A percentile compares a stretch with the other conserved stretches of the same genome.
Conservation (phyloP, 2,113 vertebrate genomes). For the Pithys albifrons region DNA sequence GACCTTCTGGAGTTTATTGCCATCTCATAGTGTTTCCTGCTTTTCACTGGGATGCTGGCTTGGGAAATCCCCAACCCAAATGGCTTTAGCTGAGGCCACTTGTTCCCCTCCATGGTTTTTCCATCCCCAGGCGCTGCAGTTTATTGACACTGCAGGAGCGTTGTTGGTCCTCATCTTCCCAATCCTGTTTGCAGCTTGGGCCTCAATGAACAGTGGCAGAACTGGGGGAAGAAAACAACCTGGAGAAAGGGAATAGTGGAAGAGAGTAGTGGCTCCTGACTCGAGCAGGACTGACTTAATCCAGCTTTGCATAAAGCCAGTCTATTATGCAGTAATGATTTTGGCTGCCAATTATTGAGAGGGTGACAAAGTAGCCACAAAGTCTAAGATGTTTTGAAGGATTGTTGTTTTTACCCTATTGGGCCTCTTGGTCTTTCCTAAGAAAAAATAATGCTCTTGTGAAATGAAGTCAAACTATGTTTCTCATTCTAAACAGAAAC, state of each 20-base stretch:
- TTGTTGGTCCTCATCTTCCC: background rate
- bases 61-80: fast-evolving
- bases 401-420: background rate
- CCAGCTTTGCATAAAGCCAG: background rate
- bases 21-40: background rate
- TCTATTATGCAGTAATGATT: background rate
- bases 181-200: background rate
- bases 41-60: background rate
- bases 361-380: background rate
- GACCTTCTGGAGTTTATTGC: background rate
- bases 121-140: background rate
- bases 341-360: background rate
- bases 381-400: background rate
- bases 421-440: background rate
- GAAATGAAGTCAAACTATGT: background rate
- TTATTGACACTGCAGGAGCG: background rate
- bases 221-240: background rate
- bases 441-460: background rate
- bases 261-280: background rate
- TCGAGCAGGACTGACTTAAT: background rate
- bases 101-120: background rate
- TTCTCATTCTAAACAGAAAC: background rate
- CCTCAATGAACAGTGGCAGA: background rate
- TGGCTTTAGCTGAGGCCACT: background rate
- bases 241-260: background rate